phyloP scores from a whole-genome alignment of 1,140 invertebrate species.

The Formica exsecta region DNA sequence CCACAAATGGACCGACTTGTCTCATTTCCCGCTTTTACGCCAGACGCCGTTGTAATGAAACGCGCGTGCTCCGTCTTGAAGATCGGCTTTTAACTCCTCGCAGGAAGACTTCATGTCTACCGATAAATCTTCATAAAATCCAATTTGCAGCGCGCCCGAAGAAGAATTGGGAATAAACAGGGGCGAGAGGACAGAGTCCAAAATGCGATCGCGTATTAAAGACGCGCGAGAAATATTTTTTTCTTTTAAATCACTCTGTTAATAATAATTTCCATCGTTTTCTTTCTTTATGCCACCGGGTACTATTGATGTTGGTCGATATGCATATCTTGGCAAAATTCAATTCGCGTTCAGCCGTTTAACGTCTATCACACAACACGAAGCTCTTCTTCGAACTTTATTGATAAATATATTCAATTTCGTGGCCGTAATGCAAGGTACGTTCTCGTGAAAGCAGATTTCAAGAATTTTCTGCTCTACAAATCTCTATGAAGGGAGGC shows the following conservation, averaged over 20 bases:
- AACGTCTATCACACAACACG: constrained; percentile 9
- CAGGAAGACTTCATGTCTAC: constrained; percentile 56
- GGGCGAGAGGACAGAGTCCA: not conserved
- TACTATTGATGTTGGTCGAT: not conserved
- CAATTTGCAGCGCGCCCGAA: constrained; percentile 46
- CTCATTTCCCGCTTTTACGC: constrained; percentile 53
- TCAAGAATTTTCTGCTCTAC: not conserved
- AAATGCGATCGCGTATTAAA: constrained; percentile 39
- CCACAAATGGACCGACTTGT: constrained; percentile 48
- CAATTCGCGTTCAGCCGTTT: constrained; percentile 5
- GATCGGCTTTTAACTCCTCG: constrained; percentile 3
- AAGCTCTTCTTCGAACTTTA: constrained; percentile 4
- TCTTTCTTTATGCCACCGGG: not conserved
- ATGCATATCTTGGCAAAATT: constrained; percentile 13
- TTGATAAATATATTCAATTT: constrained; percentile 36
- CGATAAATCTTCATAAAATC: constrained; percentile 74
- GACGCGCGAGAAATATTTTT: constrained; percentile 9
- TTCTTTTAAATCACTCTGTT: constrained; percentile 4
- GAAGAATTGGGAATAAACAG: constrained; percentile 2
- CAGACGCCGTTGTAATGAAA: constrained; percentile 61
- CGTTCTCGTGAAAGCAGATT: not conserved
- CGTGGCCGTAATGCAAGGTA: not conserved
- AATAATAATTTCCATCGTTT: not conserved
- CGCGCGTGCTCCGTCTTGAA: constrained; percentile 56
- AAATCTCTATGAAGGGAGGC: not conserved